Percentiles rank a stretch among this genome's conserved stretches.
phyloP scores from a whole-genome alignment of 2,888 invertebrate genomes.

The Chloroclysta siterata region DNA sequence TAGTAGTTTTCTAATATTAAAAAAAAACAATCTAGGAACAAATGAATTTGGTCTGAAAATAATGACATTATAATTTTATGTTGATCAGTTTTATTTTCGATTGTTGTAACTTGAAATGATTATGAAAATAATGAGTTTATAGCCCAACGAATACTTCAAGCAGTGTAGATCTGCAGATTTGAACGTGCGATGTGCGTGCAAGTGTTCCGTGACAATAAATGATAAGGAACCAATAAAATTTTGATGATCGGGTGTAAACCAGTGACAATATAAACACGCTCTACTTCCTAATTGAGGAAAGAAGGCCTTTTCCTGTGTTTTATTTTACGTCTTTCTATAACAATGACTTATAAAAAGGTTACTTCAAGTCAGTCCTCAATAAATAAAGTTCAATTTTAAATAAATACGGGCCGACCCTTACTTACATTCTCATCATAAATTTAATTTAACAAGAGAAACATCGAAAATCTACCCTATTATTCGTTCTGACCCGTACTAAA shows the following conservation, averaged over 20 bases:
- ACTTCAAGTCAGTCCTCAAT: slow-evolving; percentile 31
- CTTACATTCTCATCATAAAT: slow-evolving; percentile 48
- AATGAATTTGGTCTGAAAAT: no score
- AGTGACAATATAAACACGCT: slow-evolving; percentile 36
- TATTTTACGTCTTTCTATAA: slow-evolving; percentile 33
- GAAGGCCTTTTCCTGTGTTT: slow-evolving; percentile 24
- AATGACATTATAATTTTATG: no score
- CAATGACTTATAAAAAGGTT: slow-evolving; percentile 33
- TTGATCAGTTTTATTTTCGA: not conserved
- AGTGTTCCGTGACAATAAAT: slow-evolving; percentile 34
- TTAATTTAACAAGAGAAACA: slow-evolving; percentile 46
- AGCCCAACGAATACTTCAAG: slow-evolving; percentile 1
- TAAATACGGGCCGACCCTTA: slow-evolving; percentile 40
- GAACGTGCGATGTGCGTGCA: slow-evolving; percentile 33
- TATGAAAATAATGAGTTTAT: no score
- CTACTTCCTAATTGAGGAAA: slow-evolving; percentile 35
- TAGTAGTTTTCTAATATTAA: no score
- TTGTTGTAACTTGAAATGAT: no score
- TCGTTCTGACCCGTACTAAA: slow-evolving; percentile 55
- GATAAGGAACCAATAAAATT: slow-evolving; percentile 34
- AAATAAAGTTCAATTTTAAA: slow-evolving; percentile 42
- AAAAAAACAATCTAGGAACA: no score
- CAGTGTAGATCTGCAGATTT: slow-evolving; percentile 18
- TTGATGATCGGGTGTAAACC: slow-evolving; percentile 33
- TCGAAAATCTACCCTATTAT: slow-evolving; percentile 53